Percentiles rank a stretch among this genome's conserved stretches.
Evolutionary conservation across 2,888 invertebrate species (phyloP).

Genomic region (Trissonchulus latispiculum): DNA sequence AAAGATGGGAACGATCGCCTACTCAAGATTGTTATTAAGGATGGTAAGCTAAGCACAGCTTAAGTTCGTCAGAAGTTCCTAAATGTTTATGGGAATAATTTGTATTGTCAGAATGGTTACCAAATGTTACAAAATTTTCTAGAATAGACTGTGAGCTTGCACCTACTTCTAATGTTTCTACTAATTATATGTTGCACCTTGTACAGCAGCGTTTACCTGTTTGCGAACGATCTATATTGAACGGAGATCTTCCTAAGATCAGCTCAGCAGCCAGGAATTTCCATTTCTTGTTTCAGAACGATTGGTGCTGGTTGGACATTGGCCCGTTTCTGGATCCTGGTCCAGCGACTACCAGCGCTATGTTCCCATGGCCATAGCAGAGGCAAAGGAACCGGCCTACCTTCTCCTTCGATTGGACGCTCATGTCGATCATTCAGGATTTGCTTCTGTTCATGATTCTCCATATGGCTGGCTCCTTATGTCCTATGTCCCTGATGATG

Average conservation of each 20-base stretch:
- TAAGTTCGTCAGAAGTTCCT: too few species aligned
- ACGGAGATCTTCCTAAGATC: too few species aligned
- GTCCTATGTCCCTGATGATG: slow-evolving; percentile 86
- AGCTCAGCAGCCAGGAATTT: too few species aligned
- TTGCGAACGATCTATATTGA: too few species aligned
- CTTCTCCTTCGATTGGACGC: slow-evolving; percentile 62
- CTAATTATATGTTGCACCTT: too few species aligned
- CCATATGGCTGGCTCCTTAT: slow-evolving; percentile 77
- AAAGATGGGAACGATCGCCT: slow-evolving; percentile 37
- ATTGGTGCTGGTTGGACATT: not conserved
- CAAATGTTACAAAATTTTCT: too few species aligned
- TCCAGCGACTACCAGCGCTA: slow-evolving; percentile 38
- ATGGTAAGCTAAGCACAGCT: slow-evolving; percentile 24
- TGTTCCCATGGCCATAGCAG: slow-evolving; percentile 42
- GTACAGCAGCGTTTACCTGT: too few species aligned
- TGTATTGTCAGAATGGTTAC: too few species aligned
- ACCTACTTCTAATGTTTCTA: too few species aligned
- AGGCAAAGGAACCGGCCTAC: slow-evolving; percentile 65
- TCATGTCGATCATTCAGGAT: slow-evolving; percentile 45
- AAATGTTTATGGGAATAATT: too few species aligned
- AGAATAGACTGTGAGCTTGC: too few species aligned
- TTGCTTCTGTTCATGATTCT: slow-evolving; percentile 44
- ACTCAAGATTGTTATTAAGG: slow-evolving; percentile 40
- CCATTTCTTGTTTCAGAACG: slow-evolving; percentile 1
- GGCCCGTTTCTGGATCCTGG: not conserved